phyloP scores from a whole-genome alignment of 2,113 vertebrate species.

The Carlito syrichta region DNA sequence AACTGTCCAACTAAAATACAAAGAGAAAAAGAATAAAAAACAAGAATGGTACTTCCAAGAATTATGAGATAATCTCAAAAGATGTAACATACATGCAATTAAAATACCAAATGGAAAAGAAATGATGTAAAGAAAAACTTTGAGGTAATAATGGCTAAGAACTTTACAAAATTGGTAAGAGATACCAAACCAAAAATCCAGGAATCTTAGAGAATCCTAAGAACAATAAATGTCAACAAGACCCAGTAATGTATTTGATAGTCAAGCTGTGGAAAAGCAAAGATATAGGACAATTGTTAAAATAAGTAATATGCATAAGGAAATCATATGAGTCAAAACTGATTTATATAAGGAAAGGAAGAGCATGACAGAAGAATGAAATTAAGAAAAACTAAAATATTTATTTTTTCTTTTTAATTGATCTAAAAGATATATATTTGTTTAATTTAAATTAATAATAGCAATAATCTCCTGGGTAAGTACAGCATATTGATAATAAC shows the following conservation, averaged over 20 bases:
- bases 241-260: not conserved
- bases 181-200: not conserved
- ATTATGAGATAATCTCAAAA: not conserved
- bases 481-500: not conserved
- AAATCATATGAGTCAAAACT: not conserved
- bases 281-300: too few relatives aligned
- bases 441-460: not conserved
- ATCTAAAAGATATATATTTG: not conserved
- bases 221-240: not conserved
- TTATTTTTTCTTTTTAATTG: not conserved
- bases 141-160: not conserved
- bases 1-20: not conserved
- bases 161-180: not conserved
- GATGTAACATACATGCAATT: not conserved
- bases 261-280: not conserved
- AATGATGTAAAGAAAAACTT: not conserved
- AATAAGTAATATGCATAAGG: not conserved
- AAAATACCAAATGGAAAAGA: not conserved
- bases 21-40: not conserved
- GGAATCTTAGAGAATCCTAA: not conserved
- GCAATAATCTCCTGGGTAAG: not conserved
- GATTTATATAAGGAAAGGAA: not conserved
- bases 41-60: not conserved
- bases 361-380: not conserved
- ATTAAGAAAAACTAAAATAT: not conserved